Evolutionary conservation across 2,888 invertebrate species (phyloP).

Genomic region (Euproctis similis): DNA sequence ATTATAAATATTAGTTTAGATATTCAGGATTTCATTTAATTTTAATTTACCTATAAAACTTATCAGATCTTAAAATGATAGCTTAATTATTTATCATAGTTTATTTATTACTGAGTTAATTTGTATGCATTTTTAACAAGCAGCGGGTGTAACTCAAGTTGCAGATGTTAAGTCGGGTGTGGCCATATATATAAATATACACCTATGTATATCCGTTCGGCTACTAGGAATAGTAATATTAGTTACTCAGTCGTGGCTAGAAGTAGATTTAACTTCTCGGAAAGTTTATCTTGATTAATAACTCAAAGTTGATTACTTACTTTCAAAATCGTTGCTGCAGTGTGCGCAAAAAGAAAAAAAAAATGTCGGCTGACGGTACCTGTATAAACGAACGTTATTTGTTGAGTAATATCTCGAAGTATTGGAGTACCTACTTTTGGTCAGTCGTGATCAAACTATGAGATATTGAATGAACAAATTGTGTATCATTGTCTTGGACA

Average conservation of each 20-base stretch:
- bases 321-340: conserved; percentile 22
- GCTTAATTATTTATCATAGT: too few species aligned
- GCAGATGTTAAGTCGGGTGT: conserved; percentile 70
- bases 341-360: conserved; percentile 21
- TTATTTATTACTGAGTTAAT: conserved; percentile 45
- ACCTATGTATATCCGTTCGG: conserved; percentile 65
- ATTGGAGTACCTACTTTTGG: conserved; percentile 31
- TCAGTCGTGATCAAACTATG: conserved; percentile 29
- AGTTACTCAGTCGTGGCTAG: conserved; percentile 40
- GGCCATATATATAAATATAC: too few species aligned
- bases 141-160: conserved; percentile 71
- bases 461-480: conserved; percentile 38
- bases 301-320: conserved; percentile 37
- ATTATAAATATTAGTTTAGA: too few species aligned
- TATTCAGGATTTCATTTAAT: too few species aligned
- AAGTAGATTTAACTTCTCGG: conserved; percentile 52
- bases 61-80: too few species aligned
- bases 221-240: conserved; percentile 69
- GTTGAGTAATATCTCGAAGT: conserved; percentile 31
- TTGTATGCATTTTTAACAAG: conserved; percentile 63
- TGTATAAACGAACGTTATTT: conserved; percentile 32
- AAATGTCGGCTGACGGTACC: conserved; percentile 25
- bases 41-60: too few species aligned
- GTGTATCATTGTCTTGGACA: conserved; percentile 32
- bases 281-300: conserved; percentile 56